Evolutionary conservation across 1,140 invertebrate genomes (phyloP).

Genomic region (Drusus annulatus): DNA sequence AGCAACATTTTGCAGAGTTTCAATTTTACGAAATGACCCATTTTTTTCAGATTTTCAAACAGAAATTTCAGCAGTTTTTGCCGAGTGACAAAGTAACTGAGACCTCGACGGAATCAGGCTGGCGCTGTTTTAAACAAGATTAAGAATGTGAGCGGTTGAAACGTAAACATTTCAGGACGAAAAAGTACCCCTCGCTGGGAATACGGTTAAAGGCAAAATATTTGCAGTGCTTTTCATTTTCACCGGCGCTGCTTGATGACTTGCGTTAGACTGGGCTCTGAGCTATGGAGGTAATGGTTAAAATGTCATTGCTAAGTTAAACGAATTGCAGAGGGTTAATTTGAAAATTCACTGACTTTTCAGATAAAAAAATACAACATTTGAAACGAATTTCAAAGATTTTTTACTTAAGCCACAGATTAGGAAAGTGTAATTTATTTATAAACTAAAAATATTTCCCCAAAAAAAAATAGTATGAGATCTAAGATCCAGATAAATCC

Average conservation of each 20-base stretch:
- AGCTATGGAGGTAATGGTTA: too few species aligned
- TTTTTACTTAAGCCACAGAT: too few species aligned
- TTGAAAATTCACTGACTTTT: too few species aligned
- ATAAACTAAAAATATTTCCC: too few species aligned
- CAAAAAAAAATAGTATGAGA: too few species aligned
- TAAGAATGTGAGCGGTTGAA: conserved; percentile 24
- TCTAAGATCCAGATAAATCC: too few species aligned
- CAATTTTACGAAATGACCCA: conserved; percentile 26
- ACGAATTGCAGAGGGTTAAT: too few species aligned
- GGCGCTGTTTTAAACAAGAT: conserved; percentile 15
- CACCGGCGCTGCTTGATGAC: neutral
- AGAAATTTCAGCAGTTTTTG: conserved; percentile 35
- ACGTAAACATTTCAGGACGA: conserved; percentile 32
- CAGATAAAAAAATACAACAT: too few species aligned
- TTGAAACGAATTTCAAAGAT: too few species aligned
- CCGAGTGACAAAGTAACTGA: conserved; percentile 24
- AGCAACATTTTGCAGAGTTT: neutral
- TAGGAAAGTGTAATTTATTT: too few species aligned
- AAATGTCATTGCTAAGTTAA: too few species aligned
- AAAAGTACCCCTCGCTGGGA: conserved; percentile 38
- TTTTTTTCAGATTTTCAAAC: conserved; percentile 28
- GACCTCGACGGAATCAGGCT: neutral
- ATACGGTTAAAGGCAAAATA: conserved; percentile 48
- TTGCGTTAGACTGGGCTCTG: too few species aligned
- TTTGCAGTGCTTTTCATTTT: conserved; percentile 45